These are phyloP conservation scores for Sandelia bainsii DNA, from an alignment of 2,797 vertebrate genomes.

Conservation along the genomic window DNA sequence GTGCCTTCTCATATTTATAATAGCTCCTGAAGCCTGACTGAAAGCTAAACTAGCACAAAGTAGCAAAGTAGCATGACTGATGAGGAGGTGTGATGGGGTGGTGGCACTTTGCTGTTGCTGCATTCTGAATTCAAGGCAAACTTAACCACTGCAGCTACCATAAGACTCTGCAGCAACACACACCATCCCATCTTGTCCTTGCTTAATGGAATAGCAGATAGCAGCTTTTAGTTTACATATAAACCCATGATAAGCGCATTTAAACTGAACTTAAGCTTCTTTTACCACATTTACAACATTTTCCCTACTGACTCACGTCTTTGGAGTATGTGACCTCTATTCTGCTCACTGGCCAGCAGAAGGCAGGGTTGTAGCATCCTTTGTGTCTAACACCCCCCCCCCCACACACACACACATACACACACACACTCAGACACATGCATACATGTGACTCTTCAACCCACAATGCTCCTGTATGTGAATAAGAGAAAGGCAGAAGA, in stretches of 20 bases:
- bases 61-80: too few relatives aligned
- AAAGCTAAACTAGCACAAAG: too few relatives aligned
- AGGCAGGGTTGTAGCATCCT: constrained; percentile 77
- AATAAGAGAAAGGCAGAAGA: constrained; percentile 7
- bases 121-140: too few relatives aligned
- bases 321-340: constrained; percentile 42
- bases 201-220: too few relatives aligned
- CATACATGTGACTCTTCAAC: constrained; percentile 4
- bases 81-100: too few relatives aligned
- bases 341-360: constrained; percentile 78
- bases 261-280: background rate
- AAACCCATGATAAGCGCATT: background rate
- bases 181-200: too few relatives aligned
- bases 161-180: too few relatives aligned
- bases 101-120: too few relatives aligned
- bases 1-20: too few relatives aligned
- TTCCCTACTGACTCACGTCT: background rate
- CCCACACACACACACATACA: background rate
- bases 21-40: too few relatives aligned
- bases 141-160: too few relatives aligned
- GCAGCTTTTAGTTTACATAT: background rate
- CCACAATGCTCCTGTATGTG: constrained; percentile 14
- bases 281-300: background rate
- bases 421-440: background rate
- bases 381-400: constrained; percentile 3